phyloP scores from a whole-genome alignment of 2,797 vertebrate species.

The Clarias platycephalus region DNA sequence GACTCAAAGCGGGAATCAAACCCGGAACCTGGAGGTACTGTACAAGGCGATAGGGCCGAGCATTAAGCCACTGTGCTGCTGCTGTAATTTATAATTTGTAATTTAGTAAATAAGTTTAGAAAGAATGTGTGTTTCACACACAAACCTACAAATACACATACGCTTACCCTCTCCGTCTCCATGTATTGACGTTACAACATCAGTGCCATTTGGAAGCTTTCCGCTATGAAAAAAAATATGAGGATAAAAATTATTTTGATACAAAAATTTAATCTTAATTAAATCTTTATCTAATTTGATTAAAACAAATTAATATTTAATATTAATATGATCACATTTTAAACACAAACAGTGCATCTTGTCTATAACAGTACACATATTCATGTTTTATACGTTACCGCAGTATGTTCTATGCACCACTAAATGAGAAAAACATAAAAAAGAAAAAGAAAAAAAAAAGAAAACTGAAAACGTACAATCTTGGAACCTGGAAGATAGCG shows the following conservation, averaged over 20 bases:
- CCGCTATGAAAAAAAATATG: conserved; percentile 73
- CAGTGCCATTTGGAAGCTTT: conserved; percentile 88
- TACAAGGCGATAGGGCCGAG: too few species aligned
- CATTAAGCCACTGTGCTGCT: too few species aligned
- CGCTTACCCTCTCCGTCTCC: conserved; percentile 83
- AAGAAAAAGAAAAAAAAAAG: too few species aligned
- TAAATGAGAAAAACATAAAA: not conserved
- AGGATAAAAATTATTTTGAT: conserved; percentile 9
- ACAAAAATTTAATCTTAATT: not conserved
- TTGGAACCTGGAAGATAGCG: conserved; percentile 90
- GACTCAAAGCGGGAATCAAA: too few species aligned
- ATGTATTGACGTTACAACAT: conserved; percentile 74
- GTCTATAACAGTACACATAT: too few species aligned
- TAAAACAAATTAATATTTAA: not conserved
- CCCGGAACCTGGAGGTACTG: too few species aligned
- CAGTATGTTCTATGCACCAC: not conserved
- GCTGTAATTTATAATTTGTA: too few species aligned
- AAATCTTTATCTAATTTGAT: not conserved
- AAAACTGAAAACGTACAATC: conserved; percentile 82
- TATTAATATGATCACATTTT: not conserved
- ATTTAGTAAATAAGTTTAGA: too few species aligned
- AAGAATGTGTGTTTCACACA: too few species aligned
- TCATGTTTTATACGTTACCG: not conserved
- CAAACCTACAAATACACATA: conserved; percentile 3
- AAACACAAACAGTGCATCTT: not conserved